A percentile compares a stretch with the other conserved stretches of the same genome.
These are phyloP conservation scores for Meandrusa payeni DNA, from an alignment of 2,888 invertebrate genomes.

Conservation along the genomic window DNA sequence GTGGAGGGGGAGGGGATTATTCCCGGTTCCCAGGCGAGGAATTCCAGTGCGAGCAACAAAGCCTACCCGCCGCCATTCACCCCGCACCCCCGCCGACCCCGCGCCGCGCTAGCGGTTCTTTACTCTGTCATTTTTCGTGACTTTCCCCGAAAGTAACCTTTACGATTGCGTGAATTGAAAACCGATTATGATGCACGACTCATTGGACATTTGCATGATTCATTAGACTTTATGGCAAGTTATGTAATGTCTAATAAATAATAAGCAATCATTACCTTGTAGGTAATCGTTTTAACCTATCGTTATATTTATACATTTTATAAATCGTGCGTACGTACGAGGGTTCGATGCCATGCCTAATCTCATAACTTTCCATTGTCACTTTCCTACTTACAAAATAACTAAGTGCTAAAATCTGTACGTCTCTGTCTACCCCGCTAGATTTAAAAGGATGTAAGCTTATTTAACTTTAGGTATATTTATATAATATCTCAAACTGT, in stretches of 20 bases:
- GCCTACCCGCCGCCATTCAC: slow-evolving; percentile 76
- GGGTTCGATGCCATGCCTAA: too few species aligned
- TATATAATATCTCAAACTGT: slow-evolving; percentile 25
- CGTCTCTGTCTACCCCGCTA: too few species aligned
- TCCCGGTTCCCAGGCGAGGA: slow-evolving; percentile 79
- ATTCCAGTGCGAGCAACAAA: slow-evolving; percentile 78
- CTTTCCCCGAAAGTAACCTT: slow-evolving; percentile 61
- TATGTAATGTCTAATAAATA: slow-evolving; percentile 16
- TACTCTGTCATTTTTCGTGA: slow-evolving; percentile 65
- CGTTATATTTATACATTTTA: too few species aligned
- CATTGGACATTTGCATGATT: slow-evolving; percentile 11
- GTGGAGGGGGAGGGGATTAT: slow-evolving; percentile 45
- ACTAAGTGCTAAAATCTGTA: too few species aligned
- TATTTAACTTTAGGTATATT: too few species aligned
- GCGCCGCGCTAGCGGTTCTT: slow-evolving; percentile 49
- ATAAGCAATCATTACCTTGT: too few species aligned
- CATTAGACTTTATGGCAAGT: slow-evolving; percentile 13
- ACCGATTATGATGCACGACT: slow-evolving; percentile 38
- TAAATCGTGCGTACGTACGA: too few species aligned
- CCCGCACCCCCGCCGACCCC: slow-evolving; percentile 47
- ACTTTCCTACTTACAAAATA: too few species aligned
- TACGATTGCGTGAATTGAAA: slow-evolving; percentile 43
- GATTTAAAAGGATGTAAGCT: too few species aligned
- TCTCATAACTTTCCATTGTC: too few species aligned
- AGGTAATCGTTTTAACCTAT: too few species aligned